A percentile compares a stretch with the other conserved stretches of the same genome.
Conservation (phyloP, 2,888 invertebrate genomes). For the Monochamus alternatus region DNA sequence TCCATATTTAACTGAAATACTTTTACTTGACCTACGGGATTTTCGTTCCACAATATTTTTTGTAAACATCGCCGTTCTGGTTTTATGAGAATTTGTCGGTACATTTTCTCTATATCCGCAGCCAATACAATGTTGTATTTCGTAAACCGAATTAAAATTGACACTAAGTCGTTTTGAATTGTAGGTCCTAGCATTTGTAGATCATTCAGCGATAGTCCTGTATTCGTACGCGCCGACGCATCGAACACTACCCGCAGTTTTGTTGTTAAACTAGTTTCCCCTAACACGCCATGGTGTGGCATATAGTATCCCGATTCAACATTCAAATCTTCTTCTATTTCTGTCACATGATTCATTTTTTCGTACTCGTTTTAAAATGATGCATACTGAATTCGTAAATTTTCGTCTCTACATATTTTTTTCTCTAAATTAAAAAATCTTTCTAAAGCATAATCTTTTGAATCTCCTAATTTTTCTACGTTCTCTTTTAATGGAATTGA, state of each 20-base stretch:
- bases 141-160: constrained; percentile 40
- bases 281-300: neutral
- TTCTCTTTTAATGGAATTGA: constrained; percentile 2
- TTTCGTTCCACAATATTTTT: constrained; percentile 35
- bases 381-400: neutral
- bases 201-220: constrained; percentile 22
- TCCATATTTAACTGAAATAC: constrained; percentile 40
- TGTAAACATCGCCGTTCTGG: constrained; percentile 38
- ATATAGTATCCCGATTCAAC: neutral
- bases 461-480: neutral
- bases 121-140: constrained; percentile 31
- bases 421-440: neutral
- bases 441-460: neutral
- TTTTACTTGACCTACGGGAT: constrained; percentile 29
- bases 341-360: neutral
- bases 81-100: constrained; percentile 34
- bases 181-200: constrained; percentile 39
- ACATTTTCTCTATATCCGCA: constrained; percentile 43
- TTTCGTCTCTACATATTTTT: neutral
- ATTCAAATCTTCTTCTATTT: neutral
- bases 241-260: neutral
- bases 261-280: neutral
- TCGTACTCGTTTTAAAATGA: neutral
- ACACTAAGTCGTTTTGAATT: constrained; percentile 41
- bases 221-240: constrained; percentile 10